Conservation (phyloP, 2,113 vertebrate genomes). For the Sylvietta virens region DNA sequence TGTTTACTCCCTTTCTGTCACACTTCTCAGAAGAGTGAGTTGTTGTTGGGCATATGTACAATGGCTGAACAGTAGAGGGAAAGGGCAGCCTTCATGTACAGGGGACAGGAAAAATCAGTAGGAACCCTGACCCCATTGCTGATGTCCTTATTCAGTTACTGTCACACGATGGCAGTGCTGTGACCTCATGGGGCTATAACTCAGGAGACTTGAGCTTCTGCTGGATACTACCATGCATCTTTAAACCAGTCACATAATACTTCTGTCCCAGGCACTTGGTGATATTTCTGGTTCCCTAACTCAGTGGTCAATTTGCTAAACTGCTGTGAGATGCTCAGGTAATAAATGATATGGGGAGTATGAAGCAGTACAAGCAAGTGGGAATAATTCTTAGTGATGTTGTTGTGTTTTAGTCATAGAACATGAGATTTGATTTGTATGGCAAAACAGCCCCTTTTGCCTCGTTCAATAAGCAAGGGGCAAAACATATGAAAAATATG, state of each 20-base stretch:
- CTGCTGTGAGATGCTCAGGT: background rate
- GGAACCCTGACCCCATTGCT: background rate
- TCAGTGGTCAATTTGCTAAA: background rate
- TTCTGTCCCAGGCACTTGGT: background rate
- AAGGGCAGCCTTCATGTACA: background rate
- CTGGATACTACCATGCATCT: background rate
- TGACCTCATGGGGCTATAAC: background rate
- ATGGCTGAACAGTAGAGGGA: background rate
- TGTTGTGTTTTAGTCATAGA: accelerated
- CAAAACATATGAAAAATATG: background rate
- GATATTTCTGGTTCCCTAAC: background rate
- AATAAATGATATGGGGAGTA: no score
- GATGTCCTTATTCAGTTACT: background rate
- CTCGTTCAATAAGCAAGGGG: background rate
- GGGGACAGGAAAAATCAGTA: background rate
- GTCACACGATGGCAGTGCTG: background rate
- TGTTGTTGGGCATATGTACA: background rate
- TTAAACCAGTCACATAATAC: background rate
- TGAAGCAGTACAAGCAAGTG: background rate
- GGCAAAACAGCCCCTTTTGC: background rate
- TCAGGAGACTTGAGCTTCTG: background rate
- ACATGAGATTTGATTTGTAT: accelerated
- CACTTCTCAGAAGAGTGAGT: background rate
- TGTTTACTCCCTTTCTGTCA: background rate
- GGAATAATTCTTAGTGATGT: background rate